Evolutionary conservation across 2,797 vertebrate species (phyloP).

Genomic region (Clangula hyemalis): DNA sequence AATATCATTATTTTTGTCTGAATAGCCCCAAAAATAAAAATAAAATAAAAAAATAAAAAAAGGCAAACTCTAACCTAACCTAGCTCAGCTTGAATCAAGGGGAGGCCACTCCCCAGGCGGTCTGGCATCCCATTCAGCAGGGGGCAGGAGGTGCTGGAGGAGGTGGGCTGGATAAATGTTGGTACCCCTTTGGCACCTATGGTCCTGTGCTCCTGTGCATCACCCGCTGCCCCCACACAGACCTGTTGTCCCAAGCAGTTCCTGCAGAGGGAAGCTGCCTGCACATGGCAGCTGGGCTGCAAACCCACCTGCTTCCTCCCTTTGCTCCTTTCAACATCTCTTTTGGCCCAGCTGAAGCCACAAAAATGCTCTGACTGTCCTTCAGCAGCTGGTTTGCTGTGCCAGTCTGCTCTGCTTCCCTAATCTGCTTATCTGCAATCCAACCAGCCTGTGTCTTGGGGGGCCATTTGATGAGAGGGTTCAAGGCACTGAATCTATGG

Average conservation of each 20-base stretch:
- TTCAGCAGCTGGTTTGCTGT: not conserved
- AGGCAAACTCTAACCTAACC: not conserved
- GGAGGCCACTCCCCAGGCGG: not conserved
- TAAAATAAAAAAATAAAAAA: not conserved
- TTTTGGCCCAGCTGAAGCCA: not conserved
- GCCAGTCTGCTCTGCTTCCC: not conserved
- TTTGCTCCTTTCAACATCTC: not conserved
- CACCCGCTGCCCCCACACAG: accelerated
- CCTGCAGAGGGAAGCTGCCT: not conserved
- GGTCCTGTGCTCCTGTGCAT: not conserved
- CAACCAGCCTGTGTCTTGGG: accelerated
- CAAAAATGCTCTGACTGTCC: not conserved
- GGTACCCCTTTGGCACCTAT: not conserved
- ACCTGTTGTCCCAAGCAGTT: not conserved
- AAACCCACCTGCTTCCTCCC: not conserved
- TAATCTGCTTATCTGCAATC: not conserved
- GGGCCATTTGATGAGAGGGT: not conserved
- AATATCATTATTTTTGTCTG: not conserved
- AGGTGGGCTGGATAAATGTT: not conserved
- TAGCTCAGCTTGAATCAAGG: not conserved
- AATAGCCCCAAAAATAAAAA: not conserved
- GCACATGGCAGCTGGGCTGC: not conserved
- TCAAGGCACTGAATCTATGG: not conserved
- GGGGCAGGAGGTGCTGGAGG: not conserved
- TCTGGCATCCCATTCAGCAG: not conserved